Percentiles rank a stretch among this genome's conserved stretches.
phyloP scores from a whole-genome alignment of 2,113 vertebrate species.

The Archocentrus centrarchus region DNA sequence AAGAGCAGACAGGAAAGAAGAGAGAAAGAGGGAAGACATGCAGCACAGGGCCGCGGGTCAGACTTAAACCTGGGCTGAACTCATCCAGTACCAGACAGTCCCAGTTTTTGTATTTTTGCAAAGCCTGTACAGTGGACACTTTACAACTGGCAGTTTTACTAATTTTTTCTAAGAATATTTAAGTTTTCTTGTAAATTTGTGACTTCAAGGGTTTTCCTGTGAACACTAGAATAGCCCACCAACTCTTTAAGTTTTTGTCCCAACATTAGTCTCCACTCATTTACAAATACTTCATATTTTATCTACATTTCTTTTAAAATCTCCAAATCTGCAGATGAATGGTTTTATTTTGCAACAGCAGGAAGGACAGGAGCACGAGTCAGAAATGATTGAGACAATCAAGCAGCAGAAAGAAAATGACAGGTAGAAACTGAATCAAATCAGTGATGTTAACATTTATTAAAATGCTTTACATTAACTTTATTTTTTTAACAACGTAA shows the following conservation, averaged over 20 bases:
- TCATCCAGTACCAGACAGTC: too few species aligned
- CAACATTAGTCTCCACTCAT: not conserved
- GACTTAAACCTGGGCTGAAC: too few species aligned
- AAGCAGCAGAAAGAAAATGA: not conserved
- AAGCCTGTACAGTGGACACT: not conserved
- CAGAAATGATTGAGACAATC: not conserved
- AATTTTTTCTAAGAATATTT: too few species aligned
- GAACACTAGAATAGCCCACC: too few species aligned
- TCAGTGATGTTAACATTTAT: slow-evolving; percentile 26
- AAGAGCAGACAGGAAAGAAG: too few species aligned
- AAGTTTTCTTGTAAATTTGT: not conserved
- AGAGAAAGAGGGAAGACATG: not conserved
- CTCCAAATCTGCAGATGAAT: not conserved
- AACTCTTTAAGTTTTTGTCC: not conserved
- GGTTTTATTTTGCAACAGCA: not conserved
- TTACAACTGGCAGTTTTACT: not conserved
- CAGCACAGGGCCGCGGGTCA: too few species aligned
- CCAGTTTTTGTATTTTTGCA: not conserved
- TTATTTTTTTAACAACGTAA: slow-evolving; percentile 24
- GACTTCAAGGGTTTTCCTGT: not conserved
- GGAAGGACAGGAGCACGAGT: not conserved
- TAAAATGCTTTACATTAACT: slow-evolving; percentile 35
- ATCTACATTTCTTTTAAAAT: not conserved
- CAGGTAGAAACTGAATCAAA: not conserved
- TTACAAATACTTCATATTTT: not conserved